A percentile compares a stretch with the other conserved stretches of the same genome.
Conservation (phyloP, 2,888 invertebrate species). For the Drosophila atripex region DNA sequence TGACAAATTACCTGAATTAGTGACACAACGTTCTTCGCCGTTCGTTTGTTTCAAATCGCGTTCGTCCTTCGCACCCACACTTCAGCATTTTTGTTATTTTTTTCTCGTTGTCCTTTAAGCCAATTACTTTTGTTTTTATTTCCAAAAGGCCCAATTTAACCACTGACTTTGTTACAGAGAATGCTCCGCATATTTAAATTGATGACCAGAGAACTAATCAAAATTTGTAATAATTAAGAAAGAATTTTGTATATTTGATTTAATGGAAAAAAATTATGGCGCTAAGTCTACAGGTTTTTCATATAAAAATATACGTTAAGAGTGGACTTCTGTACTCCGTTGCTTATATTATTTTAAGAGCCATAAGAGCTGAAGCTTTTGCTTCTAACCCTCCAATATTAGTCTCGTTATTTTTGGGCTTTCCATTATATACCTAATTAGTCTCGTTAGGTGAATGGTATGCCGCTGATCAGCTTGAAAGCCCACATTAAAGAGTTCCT, state of each 20-base stretch:
- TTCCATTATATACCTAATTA: neutral
- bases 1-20: constrained; percentile 79
- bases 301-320: neutral
- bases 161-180: constrained; percentile 52
- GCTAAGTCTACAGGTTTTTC: neutral
- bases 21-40: constrained; percentile 62
- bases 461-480: neutral
- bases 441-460: neutral
- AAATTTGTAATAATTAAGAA: constrained; percentile 5
- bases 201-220: constrained; percentile 13
- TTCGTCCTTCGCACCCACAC: constrained; percentile 4
- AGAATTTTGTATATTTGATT: neutral
- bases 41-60: constrained; percentile 42
- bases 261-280: neutral
- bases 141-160: constrained; percentile 48
- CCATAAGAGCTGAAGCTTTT: neutral
- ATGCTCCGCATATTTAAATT: constrained; percentile 52
- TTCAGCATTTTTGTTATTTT: neutral
- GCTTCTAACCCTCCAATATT: neutral
- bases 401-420: neutral
- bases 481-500: constrained; percentile 33
- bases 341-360: neutral
- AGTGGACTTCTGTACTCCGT: too few species aligned
- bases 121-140: constrained; percentile 47
- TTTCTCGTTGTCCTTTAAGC: neutral